Conservation (phyloP, 2,113 vertebrate species). For the Xiphophorus maculatus region DNA sequence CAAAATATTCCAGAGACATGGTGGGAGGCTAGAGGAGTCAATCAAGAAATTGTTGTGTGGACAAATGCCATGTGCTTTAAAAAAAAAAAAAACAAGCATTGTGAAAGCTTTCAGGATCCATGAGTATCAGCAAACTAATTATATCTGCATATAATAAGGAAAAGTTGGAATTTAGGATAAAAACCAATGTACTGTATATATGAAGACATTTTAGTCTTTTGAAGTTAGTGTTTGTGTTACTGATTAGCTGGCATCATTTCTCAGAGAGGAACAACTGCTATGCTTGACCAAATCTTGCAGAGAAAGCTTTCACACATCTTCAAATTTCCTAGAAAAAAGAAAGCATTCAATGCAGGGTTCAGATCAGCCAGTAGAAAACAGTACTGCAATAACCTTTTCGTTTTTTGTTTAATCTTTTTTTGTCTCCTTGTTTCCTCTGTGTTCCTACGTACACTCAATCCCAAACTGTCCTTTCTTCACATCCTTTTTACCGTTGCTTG, state of each 20-base stretch:
- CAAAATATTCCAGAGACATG: constrained; percentile 22
- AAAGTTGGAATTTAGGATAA: too few relatives aligned
- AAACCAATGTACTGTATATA: too few relatives aligned
- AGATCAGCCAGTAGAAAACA: constrained; percentile 9
- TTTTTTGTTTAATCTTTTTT: neutral
- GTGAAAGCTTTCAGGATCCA: neutral
- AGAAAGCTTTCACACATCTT: neutral
- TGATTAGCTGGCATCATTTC: neutral
- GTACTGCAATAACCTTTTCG: neutral
- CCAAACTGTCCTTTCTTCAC: constrained; percentile 18
- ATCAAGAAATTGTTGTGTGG: constrained; percentile 17
- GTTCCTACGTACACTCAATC: neutral
- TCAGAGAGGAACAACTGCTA: neutral
- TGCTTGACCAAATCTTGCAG: constrained; percentile 13
- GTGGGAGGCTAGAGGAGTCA: constrained; percentile 25
- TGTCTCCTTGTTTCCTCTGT: neutral
- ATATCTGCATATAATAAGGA: too few relatives aligned
- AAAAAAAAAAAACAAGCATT: constrained; percentile 23
- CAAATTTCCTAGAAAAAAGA: constrained; percentile 7
- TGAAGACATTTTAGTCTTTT: too few relatives aligned
- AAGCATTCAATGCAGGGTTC: constrained; percentile 2
- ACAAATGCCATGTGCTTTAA: constrained; percentile 18
- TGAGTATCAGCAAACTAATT: neutral
- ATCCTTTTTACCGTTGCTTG: constrained; percentile 7
- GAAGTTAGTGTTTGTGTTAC: too few relatives aligned